A percentile compares a stretch with the other conserved stretches of the same genome.
Conservation (phyloP, 2,888 invertebrate genomes). For the Lucinisca nassula region DNA sequence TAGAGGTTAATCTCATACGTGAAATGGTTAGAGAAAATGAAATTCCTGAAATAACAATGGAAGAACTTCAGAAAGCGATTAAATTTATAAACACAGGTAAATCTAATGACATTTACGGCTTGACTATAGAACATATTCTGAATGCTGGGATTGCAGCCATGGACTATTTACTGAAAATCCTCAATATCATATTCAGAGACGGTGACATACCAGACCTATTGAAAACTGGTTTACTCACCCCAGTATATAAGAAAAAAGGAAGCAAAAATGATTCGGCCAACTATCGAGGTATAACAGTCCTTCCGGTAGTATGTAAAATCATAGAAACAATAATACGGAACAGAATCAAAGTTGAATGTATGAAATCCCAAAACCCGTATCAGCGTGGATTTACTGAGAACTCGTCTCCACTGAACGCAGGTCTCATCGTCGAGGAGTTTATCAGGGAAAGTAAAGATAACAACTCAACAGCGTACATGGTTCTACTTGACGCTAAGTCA, state of each 20-base stretch:
- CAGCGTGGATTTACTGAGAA: slow-evolving; percentile 27
- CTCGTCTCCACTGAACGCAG: slow-evolving; percentile 28
- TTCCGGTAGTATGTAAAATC: slow-evolving; percentile 21
- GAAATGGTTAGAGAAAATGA: background rate
- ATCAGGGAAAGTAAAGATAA: slow-evolving; percentile 16
- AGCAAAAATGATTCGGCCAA: background rate
- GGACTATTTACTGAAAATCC: background rate
- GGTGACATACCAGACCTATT: slow-evolving; percentile 21
- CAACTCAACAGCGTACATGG: background rate
- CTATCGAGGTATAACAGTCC: slow-evolving; percentile 38
- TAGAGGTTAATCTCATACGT: background rate
- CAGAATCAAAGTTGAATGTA: background rate
- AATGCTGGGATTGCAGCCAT: background rate
- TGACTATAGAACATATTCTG: slow-evolving; percentile 4
- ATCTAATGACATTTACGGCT: slow-evolving; percentile 14
- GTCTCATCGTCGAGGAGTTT: slow-evolving; percentile 27
- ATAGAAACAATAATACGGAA: slow-evolving; percentile 13
- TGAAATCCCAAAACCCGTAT: background rate
- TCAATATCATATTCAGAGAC: slow-evolving; percentile 3
- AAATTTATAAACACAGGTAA: slow-evolving; percentile 29
- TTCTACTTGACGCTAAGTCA: slow-evolving; percentile 38
- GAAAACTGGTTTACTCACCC: slow-evolving; percentile 26
- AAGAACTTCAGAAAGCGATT: slow-evolving; percentile 16
- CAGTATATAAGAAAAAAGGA: slow-evolving; percentile 39
- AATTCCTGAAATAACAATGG: background rate